Base-by-base conservation (phyloP, 2,888 invertebrate genomes). In the Heliconius ismenius region DNA sequence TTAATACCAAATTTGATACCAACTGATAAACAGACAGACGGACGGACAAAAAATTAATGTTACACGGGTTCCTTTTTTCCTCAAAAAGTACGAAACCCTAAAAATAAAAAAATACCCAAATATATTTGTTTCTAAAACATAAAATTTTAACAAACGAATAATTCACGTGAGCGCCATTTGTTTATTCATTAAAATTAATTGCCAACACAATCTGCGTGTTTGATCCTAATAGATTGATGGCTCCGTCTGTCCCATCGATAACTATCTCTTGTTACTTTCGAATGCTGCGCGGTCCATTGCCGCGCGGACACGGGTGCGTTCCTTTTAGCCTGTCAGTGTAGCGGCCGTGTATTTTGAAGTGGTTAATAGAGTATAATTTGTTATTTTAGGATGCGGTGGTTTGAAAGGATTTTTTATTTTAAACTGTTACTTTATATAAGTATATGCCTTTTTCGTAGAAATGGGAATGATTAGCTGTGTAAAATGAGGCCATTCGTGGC, bases 161-260 rank as follows among this genome's bases (percentile, higher is more conserved):
- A 73, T 63, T 63, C 73, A 73, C 43, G 26, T 43, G 26, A 86
- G 85, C 82, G 81, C 83, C 82, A 86, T 86, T 85, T 85, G 84
- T 86, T 85, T 86, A 85, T 81, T 87, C 86, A 89, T 88, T 87
- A 86, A 86, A 89, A 87, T 87, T 88, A 88, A 90, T 89, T 87
- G 87, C 85, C 84, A 83, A 84, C 84, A 85, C 84, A 86, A 86
- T 86, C 87, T 84, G 82, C 85, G 84, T 85, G 87, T 87, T 86
- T 83, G 85, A 85, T 84, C 84, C 83, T 80, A 81, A 86, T 84
- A 86, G 87, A 88, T 88, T 86, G 85, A 86, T 85, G 85, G 83
- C 84, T 75, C 83, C 21, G 63, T 43, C 83, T 28, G 74, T 86
- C 86, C 82, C 49, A 70, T 62, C 77, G 83, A 86, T 84, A 83